A percentile compares a stretch with the other conserved stretches of the same genome.
Conservation (phyloP, 1,140 invertebrate species). For the Drosophila repleta region DNA sequence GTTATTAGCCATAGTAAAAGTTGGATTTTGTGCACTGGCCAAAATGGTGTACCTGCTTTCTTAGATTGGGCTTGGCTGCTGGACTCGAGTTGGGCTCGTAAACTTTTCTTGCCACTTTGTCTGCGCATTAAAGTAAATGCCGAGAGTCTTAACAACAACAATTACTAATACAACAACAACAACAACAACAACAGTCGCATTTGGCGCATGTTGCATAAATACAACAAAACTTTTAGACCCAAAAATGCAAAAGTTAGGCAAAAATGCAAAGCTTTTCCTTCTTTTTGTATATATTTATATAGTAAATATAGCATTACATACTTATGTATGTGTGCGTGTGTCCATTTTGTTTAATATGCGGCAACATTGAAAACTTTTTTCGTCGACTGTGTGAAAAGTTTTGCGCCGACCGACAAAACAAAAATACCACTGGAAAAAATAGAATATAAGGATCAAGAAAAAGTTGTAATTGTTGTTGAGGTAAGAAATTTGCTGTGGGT, state of each 20-base stretch:
- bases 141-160: conserved; percentile 39
- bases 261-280: conserved; percentile 59
- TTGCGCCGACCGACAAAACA: conserved; percentile 40
- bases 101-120: conserved; percentile 70
- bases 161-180: conserved; percentile 36
- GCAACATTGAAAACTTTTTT: conserved; percentile 72
- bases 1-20: conserved; percentile 77
- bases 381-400: conserved; percentile 53
- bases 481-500: conserved; percentile 67
- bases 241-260: conserved; percentile 48
- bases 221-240: conserved; percentile 61
- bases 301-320: not conserved
- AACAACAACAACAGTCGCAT: conserved; percentile 21
- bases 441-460: conserved; percentile 34
- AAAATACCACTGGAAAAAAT: conserved; percentile 31
- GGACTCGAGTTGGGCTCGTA: conserved; percentile 51
- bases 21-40: conserved; percentile 68
- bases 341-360: conserved; percentile 74
- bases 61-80: conserved; percentile 62
- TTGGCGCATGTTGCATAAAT: conserved; percentile 55
- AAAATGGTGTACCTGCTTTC: conserved; percentile 63
- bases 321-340: conserved; percentile 2
- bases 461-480: conserved; percentile 80
- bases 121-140: conserved; percentile 76
- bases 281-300: conserved; percentile 34